phyloP scores from a whole-genome alignment of 2,888 invertebrate species.

The Hetaerina titia region DNA sequence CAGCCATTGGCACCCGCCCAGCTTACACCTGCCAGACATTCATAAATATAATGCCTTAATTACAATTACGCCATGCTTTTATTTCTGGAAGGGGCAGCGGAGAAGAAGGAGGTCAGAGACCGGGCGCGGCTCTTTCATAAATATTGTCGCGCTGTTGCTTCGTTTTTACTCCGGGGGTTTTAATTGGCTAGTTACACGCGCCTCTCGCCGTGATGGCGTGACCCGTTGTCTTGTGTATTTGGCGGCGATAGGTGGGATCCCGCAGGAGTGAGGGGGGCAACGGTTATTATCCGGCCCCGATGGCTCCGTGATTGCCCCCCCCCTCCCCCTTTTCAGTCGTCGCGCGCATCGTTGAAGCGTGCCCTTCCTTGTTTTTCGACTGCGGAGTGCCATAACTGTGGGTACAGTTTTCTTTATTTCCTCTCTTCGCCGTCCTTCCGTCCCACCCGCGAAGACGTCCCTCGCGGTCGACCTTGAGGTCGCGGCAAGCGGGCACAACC shows the following conservation, averaged over 20 bases:
- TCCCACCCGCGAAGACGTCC: neutral
- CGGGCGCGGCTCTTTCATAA: neutral
- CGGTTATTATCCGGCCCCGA: too few species aligned
- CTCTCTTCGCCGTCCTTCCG: neutral
- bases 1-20: slow-evolving; percentile 5
- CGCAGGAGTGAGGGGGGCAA: too few species aligned
- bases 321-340: too few species aligned
- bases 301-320: too few species aligned
- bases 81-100: neutral
- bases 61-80: slow-evolving; percentile 42
- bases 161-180: neutral
- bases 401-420: neutral
- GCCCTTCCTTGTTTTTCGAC: neutral
- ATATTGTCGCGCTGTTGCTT: neutral
- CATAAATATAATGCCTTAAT: slow-evolving; percentile 63
- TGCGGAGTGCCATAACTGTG: neutral
- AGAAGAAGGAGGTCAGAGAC: neutral
- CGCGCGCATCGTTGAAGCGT: too few species aligned
- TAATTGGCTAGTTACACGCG: neutral
- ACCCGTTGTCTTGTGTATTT: neutral
- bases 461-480: neutral
- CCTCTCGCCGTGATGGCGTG: neutral
- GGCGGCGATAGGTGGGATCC: neutral
- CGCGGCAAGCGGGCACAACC: neutral
- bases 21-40: slow-evolving; percentile 61